phyloP scores from a whole-genome alignment of 2,888 invertebrate species.

The Pyrocoelia pectoralis region DNA sequence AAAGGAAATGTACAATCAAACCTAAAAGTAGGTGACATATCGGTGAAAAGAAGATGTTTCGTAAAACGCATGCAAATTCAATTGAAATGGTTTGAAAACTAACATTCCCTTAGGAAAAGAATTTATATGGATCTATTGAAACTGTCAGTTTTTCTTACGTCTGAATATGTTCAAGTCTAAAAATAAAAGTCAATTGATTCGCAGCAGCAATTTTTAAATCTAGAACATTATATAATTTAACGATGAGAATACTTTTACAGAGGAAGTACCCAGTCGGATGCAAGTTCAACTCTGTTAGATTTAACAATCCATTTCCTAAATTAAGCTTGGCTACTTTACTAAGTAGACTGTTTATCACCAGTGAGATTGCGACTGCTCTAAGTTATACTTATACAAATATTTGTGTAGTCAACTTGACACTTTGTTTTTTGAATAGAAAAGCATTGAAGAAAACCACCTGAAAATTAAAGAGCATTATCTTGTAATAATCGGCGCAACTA shows the following conservation, averaged over 20 bases:
- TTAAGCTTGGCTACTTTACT: constrained; percentile 53
- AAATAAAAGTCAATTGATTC: constrained; percentile 49
- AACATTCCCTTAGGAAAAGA: not conserved
- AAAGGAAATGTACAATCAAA: too few species aligned
- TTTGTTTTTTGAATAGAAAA: not conserved
- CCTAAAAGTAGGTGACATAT: too few species aligned
- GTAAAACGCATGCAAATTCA: not conserved
- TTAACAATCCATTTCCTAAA: constrained; percentile 63
- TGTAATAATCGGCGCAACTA: too few species aligned
- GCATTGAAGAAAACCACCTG: not conserved
- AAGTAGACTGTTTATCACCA: constrained; percentile 44
- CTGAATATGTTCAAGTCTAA: constrained; percentile 25
- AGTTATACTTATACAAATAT: constrained; percentile 15
- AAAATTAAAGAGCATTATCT: too few species aligned
- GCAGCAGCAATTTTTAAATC: constrained; percentile 60
- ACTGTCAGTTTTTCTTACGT: constrained; percentile 9
- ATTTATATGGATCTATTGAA: not conserved
- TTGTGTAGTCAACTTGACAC: constrained; percentile 14
- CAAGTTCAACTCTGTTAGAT: constrained; percentile 61
- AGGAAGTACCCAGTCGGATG: constrained; percentile 62
- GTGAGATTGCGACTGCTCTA: constrained; percentile 34
- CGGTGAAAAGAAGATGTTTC: constrained; percentile 1
- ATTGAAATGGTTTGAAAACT: constrained; percentile 1
- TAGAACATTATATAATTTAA: constrained; percentile 61
- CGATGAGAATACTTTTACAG: constrained; percentile 59